A percentile compares a stretch with the other conserved stretches of the same genome.
Conservation (phyloP, 2,888 invertebrate genomes). For the Lamproptera curius region DNA sequence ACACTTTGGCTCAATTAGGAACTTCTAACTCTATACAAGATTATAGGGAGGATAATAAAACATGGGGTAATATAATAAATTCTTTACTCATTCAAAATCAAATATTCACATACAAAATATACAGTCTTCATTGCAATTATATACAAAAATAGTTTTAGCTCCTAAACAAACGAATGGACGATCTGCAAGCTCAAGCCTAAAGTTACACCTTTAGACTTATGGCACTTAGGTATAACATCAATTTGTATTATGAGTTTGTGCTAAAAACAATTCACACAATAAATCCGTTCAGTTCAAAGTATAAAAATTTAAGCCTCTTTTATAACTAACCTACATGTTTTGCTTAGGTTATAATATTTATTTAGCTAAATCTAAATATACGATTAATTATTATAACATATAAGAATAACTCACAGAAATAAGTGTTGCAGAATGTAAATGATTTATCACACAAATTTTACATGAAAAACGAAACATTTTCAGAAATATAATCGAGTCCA, state of each 20-base stretch:
- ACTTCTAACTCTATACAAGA: too few species aligned
- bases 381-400: not conserved
- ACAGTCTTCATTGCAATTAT: conserved; percentile 66
- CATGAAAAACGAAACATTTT: not conserved
- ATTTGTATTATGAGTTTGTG: not conserved
- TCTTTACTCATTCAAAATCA: conserved; percentile 28
- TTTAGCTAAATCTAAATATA: not conserved
- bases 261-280: not conserved
- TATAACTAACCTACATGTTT: conserved; percentile 4
- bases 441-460: not conserved
- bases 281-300: not conserved
- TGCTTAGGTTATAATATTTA: not conserved
- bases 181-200: not conserved
- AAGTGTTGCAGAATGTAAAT: too few species aligned
- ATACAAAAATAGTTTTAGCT: conserved; percentile 38
- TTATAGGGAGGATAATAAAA: not conserved
- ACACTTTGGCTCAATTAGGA: too few species aligned
- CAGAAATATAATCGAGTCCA: not conserved
- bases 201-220: not conserved
- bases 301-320: conserved; percentile 22
- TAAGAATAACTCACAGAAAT: too few species aligned
- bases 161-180: not conserved
- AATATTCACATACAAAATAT: conserved; percentile 59
- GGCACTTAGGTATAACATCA: conserved; percentile 1
- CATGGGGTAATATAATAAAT: conserved; percentile 13